Percentiles rank a stretch among this genome's conserved stretches.
These are phyloP conservation scores for Eurystomus gularis DNA, from an alignment of 2,113 vertebrate genomes.

Conservation along the genomic window DNA sequence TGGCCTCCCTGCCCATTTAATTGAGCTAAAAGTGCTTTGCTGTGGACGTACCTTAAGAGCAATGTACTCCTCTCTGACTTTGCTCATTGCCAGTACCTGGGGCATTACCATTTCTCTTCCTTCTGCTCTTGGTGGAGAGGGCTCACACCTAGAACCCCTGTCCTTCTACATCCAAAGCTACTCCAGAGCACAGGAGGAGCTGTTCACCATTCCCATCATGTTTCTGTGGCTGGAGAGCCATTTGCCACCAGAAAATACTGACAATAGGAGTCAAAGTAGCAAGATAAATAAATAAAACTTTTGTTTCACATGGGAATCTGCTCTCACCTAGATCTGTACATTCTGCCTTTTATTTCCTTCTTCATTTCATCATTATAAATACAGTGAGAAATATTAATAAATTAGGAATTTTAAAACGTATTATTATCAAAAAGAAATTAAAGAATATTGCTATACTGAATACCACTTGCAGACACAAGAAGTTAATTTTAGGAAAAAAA, in stretches of 20 bases:
- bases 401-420: background rate
- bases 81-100: background rate
- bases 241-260: background rate
- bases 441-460: background rate
- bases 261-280: background rate
- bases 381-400: background rate
- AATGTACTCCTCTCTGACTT: background rate
- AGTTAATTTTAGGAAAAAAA: background rate
- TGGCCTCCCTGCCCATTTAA: background rate
- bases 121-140: background rate
- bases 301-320: background rate
- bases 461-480: background rate
- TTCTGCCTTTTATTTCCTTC: background rate
- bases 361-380: background rate
- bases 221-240: background rate
- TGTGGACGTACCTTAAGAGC: background rate
- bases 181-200: background rate
- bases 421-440: background rate
- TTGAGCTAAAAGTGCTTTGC: background rate
- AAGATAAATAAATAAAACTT: background rate
- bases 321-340: background rate
- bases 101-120: background rate
- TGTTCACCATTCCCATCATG: background rate
- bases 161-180: background rate
- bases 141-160: background rate